Base-by-base conservation (phyloP, 1,140 invertebrate species). In the Sycophila sp. region DNA sequence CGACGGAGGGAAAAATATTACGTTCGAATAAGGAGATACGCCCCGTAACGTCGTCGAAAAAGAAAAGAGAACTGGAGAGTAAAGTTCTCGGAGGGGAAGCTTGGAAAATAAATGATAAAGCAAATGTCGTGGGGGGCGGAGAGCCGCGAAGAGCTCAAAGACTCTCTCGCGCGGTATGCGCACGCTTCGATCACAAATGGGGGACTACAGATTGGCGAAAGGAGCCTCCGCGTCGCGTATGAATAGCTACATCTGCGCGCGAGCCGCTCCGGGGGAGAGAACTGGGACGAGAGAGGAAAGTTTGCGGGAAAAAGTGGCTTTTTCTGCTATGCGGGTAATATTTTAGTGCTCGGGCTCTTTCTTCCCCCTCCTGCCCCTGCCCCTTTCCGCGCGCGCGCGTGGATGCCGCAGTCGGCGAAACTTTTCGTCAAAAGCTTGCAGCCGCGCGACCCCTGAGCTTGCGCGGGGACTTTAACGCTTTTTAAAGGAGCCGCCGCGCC, bases 301-400 rank as follows among this genome's bases (percentile, higher is more conserved):
- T 78, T 78, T 45, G 59, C 40, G 24, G n/a, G 59, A 55, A 73
- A 74, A 78, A 76, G 74, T 75, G 77, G 59, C 72, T 75, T 76
- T 76, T 79, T 75, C 62, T 63, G 45, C 49, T 76, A 78, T 72
- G 65, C 71, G 71, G 60, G 75, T 77, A 79, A 80, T 81, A 79
- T 78, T 79, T 81, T 75, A 79, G 72, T 64, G 45, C 71, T 74
- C 64, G 69, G 49, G 28, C 28, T 30, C n/a, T n/a, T 15, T 55
- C 30, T 32, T n/a, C n/a, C n/a, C n/a, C n/a, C n/a, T n/a, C n/a
- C n/a, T n/a, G n/a, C n/a, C n/a, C n/a, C n/a, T n/a, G n/a, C n/a
- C n/a, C n/a, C n/a, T n/a, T n/a, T n/a, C n/a, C n/a, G n/a, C n/a
- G n/a, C n/a, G n/a, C n/a, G n/a, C n/a, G n/a, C n/a, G n/a, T 72